A percentile compares a stretch with the other conserved stretches of the same genome.
Conservation (phyloP, 2,797 vertebrate genomes). For the Trematomus bernacchii region DNA sequence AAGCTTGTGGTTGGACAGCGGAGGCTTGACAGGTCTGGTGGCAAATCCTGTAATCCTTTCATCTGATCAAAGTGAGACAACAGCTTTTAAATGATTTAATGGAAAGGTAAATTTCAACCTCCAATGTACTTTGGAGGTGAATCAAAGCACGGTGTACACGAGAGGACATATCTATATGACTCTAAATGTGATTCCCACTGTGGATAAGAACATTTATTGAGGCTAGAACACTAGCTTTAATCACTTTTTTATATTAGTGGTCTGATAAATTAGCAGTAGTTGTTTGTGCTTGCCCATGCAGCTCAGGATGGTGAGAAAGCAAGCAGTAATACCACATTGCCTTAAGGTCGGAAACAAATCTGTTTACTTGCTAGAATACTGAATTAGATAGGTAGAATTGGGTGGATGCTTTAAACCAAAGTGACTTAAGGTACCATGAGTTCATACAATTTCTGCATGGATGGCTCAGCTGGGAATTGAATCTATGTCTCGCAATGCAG, state of each 20-base stretch:
- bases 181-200: not conserved
- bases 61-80: conserved; percentile 85
- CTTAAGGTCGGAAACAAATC: conserved; percentile 16
- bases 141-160: conserved; percentile 27
- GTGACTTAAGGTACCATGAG: conserved; percentile 31
- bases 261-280: conserved; percentile 11
- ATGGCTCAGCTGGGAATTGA: conserved; percentile 39
- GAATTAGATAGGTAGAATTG: conserved; percentile 43
- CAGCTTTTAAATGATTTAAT: conserved; percentile 85
- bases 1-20: conserved; percentile 54
- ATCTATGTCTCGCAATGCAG: conserved; percentile 17
- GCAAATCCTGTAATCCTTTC: conserved; percentile 85
- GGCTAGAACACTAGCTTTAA: conserved; percentile 8
- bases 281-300: not conserved
- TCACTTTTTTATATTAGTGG: conserved; percentile 15
- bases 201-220: not conserved
- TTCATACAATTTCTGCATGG: conserved; percentile 45
- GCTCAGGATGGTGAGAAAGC: conserved; percentile 23
- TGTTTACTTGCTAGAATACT: conserved; percentile 29
- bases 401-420: conserved; percentile 46
- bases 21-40: conserved; percentile 71
- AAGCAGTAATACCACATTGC: conserved; percentile 21
- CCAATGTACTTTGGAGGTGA: conserved; percentile 46
- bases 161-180: not conserved
- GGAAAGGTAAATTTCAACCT: conserved; percentile 67